phyloP scores from a whole-genome alignment of 2,888 invertebrate species.

The Brenthis daphne region DNA sequence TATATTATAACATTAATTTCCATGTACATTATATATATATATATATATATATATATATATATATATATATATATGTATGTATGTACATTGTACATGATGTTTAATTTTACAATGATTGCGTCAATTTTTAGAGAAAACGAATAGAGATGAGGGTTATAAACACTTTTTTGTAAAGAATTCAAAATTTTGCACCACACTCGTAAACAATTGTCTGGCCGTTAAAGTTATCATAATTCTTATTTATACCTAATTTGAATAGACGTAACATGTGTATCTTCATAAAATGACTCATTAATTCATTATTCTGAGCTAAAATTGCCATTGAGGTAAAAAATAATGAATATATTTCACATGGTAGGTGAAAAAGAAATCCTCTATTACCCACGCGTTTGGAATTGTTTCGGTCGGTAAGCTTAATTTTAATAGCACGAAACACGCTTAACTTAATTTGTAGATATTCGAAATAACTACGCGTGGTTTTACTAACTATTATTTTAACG shows the following conservation, averaged over 20 bases:
- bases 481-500: slow-evolving; percentile 56
- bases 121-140: neutral
- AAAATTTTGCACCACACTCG: neutral
- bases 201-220: neutral
- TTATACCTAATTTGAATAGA: slow-evolving; percentile 26
- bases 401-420: slow-evolving; percentile 51
- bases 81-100: no score
- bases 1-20: no score
- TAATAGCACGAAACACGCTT: slow-evolving; percentile 42
- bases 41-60: no score
- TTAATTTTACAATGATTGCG: no score
- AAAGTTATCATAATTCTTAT: slow-evolving; percentile 15
- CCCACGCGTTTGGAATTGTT: slow-evolving; percentile 51
- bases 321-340: slow-evolving; percentile 33
- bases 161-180: neutral
- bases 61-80: no score
- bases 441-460: slow-evolving; percentile 48
- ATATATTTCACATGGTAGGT: slow-evolving; percentile 41
- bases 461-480: slow-evolving; percentile 52
- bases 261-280: slow-evolving; percentile 22
- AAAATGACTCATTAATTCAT: slow-evolving; percentile 32
- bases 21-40: no score
- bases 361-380: slow-evolving; percentile 39
- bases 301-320: slow-evolving; percentile 26
- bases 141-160: neutral